These are phyloP conservation scores for Coccyzus lansbergi DNA, from an alignment of 2,797 vertebrate species.

Conservation along the genomic window DNA sequence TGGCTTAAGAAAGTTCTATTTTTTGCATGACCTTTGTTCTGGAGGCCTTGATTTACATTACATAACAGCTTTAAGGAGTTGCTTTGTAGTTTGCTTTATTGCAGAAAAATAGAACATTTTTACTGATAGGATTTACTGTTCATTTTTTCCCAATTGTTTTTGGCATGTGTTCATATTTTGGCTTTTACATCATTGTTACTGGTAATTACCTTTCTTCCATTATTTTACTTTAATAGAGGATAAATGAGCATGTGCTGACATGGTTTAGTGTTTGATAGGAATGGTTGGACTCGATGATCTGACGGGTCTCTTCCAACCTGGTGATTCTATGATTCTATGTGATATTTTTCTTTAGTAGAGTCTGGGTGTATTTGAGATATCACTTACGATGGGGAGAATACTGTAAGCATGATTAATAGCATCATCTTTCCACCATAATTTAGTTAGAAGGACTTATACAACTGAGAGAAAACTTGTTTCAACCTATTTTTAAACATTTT, in stretches of 20 bases:
- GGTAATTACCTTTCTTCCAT: constrained; percentile 60
- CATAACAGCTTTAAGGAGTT: constrained; percentile 47
- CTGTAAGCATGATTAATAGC: constrained; percentile 60
- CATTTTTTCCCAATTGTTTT: constrained; percentile 56
- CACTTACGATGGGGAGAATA: constrained; percentile 32
- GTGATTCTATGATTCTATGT: too few relatives aligned
- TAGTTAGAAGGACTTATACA: constrained; percentile 71
- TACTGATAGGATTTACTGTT: constrained; percentile 62
- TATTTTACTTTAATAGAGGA: constrained; percentile 63
- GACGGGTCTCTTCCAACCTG: too few relatives aligned
- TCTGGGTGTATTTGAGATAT: constrained; percentile 42
- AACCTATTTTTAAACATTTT: constrained; percentile 24
- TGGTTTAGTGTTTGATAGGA: too few relatives aligned
- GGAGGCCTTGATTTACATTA: constrained; percentile 38
- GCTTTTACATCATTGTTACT: constrained; percentile 55
- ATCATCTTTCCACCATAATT: constrained; percentile 71
- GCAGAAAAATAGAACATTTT: constrained; percentile 50
- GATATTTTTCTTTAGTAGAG: constrained; percentile 43
- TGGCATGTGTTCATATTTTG: constrained; percentile 66
- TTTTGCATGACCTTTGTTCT: constrained; percentile 58
- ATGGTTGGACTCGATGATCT: too few relatives aligned
- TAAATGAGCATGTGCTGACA: constrained; percentile 58
- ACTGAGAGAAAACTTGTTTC: constrained; percentile 35
- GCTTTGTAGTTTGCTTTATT: constrained; percentile 41
- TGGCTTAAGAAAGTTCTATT: not conserved